Percentiles rank a stretch among this genome's conserved stretches.
These are phyloP conservation scores for Rosalia funebris DNA, from an alignment of 2,888 invertebrate species.

Conservation along the genomic window DNA sequence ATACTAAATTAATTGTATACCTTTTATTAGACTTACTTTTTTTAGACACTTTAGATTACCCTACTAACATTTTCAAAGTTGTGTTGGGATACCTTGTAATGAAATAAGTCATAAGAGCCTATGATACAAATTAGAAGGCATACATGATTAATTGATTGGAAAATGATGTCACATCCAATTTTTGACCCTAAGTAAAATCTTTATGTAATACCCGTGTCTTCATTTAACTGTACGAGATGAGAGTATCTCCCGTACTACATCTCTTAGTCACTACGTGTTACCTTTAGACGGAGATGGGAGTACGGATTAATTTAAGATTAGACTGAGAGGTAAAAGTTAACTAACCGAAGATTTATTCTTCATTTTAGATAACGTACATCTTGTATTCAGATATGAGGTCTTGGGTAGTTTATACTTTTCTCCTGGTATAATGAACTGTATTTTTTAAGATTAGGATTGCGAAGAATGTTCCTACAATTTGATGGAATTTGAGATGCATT, in stretches of 20 bases:
- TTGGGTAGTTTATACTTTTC: slow-evolving; percentile 24
- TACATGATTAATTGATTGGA: no score
- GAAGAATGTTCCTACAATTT: slow-evolving; percentile 13
- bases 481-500: slow-evolving; percentile 10
- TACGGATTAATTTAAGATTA: slow-evolving; percentile 10
- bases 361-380: slow-evolving; percentile 28
- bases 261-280: neutral
- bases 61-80: no score
- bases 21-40: no score
- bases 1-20: no score
- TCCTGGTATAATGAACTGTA: slow-evolving; percentile 23
- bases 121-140: no score
- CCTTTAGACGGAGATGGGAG: slow-evolving; percentile 15
- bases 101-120: no score
- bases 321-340: slow-evolving; percentile 16
- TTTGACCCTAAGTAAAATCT: no score
- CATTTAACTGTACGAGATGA: no score
- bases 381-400: slow-evolving; percentile 27
- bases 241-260: slow-evolving; percentile 19
- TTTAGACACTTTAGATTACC: no score
- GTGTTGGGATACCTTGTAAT: no score
- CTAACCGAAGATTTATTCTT: slow-evolving; percentile 28
- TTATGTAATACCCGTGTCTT: no score
- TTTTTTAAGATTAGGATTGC: slow-evolving; percentile 15
- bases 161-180: no score